Evolutionary conservation across 2,113 vertebrate genomes (phyloP).

Genomic region (Monarcha castaneiventris): DNA sequence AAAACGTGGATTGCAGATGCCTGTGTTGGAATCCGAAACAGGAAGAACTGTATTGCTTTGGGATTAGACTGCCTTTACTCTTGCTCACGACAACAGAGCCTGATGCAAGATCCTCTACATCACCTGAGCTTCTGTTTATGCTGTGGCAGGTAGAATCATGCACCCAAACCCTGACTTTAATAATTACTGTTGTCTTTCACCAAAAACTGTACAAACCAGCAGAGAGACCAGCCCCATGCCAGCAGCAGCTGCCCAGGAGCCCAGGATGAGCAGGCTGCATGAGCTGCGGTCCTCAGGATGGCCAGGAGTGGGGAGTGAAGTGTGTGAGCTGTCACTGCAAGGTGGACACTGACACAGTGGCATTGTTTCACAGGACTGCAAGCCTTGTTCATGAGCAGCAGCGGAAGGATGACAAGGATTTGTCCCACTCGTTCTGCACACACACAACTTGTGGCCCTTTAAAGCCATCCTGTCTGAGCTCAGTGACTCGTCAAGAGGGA

Average conservation of each 20-base stretch:
- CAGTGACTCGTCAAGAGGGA: neutral
- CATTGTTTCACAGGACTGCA: neutral
- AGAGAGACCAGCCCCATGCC: rapidly evolving
- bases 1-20: neutral
- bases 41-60: neutral
- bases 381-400: neutral
- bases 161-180: neutral
- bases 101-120: neutral
- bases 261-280: neutral
- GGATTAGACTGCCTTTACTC: neutral
- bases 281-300: neutral
- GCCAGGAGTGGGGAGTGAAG: neutral
- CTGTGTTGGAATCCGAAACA: neutral
- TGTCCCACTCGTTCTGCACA: neutral
- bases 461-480: neutral
- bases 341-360: neutral
- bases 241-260: neutral
- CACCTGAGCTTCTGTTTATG: neutral
- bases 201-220: neutral
- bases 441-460: neutral
- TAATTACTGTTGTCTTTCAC: neutral
- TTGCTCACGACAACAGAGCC: neutral
- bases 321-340: neutral
- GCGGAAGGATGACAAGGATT: neutral
- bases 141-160: neutral